phyloP scores from a whole-genome alignment of 2,113 vertebrate species.

The Cricetomys ansorgei region DNA sequence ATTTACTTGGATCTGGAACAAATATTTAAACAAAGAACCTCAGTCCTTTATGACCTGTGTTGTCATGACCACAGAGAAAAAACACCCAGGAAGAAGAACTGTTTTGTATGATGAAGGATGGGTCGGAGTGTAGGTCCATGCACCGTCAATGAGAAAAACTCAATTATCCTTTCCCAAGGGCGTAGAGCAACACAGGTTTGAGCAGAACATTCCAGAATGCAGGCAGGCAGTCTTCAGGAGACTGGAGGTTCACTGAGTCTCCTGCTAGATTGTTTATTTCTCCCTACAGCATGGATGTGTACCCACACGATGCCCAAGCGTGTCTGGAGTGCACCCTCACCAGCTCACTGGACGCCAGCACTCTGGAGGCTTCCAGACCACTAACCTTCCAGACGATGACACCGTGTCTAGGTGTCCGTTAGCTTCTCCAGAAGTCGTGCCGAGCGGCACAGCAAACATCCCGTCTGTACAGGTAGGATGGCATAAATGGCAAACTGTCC shows the following conservation, averaged over 20 bases:
- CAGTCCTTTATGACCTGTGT: not conserved
- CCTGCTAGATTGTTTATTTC: not conserved
- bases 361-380: not conserved
- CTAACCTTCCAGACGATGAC: not conserved
- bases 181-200: not conserved
- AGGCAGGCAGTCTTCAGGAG: not conserved
- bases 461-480: not conserved
- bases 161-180: not conserved
- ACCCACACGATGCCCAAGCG: not conserved
- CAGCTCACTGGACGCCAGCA: not conserved
- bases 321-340: not conserved
- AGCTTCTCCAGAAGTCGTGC: not conserved
- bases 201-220: not conserved
- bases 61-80: constrained; percentile 32
- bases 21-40: constrained; percentile 60
- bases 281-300: not conserved
- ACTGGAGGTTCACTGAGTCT: not conserved
- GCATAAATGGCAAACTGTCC: not conserved
- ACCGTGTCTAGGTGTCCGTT: not conserved
- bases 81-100: constrained; percentile 21
- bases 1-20: constrained; percentile 35
- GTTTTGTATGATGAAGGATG: constrained; percentile 15
- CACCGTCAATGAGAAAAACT: constrained; percentile 17
- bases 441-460: not conserved
- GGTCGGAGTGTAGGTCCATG: not conserved